Percentiles rank a stretch among this genome's conserved stretches.
phyloP scores from a whole-genome alignment of 2,888 invertebrate species.

The Nematopogon swammerdamellus region DNA sequence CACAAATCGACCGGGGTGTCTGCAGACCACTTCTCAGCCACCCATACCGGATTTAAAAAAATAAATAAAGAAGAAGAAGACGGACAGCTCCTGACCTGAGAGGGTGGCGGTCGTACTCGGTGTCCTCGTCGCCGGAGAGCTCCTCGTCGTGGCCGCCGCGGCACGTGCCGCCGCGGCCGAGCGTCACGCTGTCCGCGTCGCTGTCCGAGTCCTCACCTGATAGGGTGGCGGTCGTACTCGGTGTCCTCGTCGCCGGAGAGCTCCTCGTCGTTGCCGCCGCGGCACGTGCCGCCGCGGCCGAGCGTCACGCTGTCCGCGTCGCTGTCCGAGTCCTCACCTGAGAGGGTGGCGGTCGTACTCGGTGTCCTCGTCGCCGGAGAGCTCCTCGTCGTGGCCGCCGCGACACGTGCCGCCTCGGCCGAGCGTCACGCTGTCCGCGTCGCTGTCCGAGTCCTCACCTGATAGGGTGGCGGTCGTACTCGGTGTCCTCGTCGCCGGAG shows the following conservation, averaged over 20 bases:
- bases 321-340: slow-evolving; percentile 27
- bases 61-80: no score
- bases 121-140: slow-evolving; percentile 29
- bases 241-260: slow-evolving; percentile 31
- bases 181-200: slow-evolving; percentile 24
- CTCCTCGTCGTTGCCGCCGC: slow-evolving; percentile 18
- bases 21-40: no score
- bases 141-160: slow-evolving; percentile 19
- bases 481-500: slow-evolving; percentile 31
- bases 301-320: slow-evolving; percentile 32
- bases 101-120: slow-evolving; percentile 21
- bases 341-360: slow-evolving; percentile 19
- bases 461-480: slow-evolving; percentile 18
- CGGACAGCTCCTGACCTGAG: no score
- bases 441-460: slow-evolving; percentile 21
- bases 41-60: no score
- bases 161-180: slow-evolving; percentile 21
- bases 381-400: slow-evolving; percentile 16
- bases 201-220: slow-evolving; percentile 25
- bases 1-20: no score
- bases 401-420: slow-evolving; percentile 22
- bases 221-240: slow-evolving; percentile 19
- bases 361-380: slow-evolving; percentile 30
- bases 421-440: slow-evolving; percentile 29
- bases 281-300: slow-evolving; percentile 20